Percentiles rank a stretch among this genome's conserved stretches.
Evolutionary conservation across 2,888 invertebrate genomes (phyloP).

Genomic region (Drosophila seclusa): DNA sequence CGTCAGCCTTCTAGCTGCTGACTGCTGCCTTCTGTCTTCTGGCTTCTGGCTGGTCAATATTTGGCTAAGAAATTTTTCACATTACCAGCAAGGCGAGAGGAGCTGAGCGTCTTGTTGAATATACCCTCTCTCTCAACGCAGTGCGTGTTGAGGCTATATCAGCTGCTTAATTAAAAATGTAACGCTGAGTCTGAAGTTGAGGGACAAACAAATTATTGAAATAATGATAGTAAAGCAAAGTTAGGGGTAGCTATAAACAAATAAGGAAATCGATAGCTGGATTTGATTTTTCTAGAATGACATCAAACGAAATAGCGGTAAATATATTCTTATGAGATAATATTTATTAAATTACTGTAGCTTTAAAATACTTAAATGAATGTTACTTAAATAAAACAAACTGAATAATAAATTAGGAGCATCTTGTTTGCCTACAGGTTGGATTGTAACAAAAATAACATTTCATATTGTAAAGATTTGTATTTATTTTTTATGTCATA

Average conservation of each 20-base stretch:
- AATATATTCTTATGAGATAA: too few relatives aligned
- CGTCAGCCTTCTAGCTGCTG: constrained; percentile 51
- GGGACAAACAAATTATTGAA: background rate
- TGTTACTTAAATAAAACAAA: background rate
- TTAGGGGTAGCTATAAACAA: too few relatives aligned
- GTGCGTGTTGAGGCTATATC: background rate
- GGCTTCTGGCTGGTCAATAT: constrained; percentile 75
- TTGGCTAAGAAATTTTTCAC: constrained; percentile 83
- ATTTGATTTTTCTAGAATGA: too few relatives aligned
- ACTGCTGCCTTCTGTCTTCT: constrained; percentile 17
- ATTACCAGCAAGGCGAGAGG: constrained; percentile 73
- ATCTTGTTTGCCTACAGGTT: background rate
- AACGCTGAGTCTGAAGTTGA: background rate
- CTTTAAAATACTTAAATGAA: background rate
- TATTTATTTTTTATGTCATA: too few relatives aligned
- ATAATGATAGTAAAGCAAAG: background rate
- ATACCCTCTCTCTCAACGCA: constrained; percentile 10
- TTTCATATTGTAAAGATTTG: too few relatives aligned
- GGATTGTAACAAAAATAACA: background rate
- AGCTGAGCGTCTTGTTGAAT: constrained; percentile 53
- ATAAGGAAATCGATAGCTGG: too few relatives aligned
- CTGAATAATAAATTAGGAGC: background rate
- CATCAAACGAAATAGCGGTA: too few relatives aligned
- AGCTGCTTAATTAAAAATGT: background rate
- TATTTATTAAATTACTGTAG: background rate